Conservation (phyloP, 2,113 vertebrate genomes). For the Alethe castanea region DNA sequence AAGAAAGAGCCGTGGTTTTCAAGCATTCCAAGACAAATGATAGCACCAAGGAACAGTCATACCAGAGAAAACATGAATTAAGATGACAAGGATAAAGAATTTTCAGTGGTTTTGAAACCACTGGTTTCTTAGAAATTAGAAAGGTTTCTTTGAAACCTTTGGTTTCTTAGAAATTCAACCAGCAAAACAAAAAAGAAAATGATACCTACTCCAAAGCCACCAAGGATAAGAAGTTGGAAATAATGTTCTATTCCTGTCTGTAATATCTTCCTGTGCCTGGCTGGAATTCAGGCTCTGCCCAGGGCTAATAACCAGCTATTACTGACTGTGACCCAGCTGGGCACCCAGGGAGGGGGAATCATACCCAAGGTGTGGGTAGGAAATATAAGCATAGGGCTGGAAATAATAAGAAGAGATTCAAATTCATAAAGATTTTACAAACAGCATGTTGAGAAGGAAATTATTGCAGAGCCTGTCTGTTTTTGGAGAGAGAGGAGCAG, state of each 20-base stretch:
- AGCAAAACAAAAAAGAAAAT: background rate
- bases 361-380: background rate
- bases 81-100: background rate
- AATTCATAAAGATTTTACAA: background rate
- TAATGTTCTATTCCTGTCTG: background rate
- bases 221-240: background rate
- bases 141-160: background rate
- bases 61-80: background rate
- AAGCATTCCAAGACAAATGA: background rate
- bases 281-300: background rate
- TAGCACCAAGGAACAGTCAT: background rate
- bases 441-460: background rate
- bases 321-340: slow-evolving; percentile 29
- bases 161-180: background rate
- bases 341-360: background rate
- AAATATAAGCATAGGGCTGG: background rate
- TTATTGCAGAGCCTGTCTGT: background rate
- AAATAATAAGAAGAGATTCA: slow-evolving; percentile 11
- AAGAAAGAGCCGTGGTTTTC: background rate
- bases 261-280: background rate
- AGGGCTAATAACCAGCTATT: slow-evolving; percentile 43
- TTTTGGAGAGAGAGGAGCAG: background rate
- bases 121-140: background rate
- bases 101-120: background rate
- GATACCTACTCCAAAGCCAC: background rate